Conservation (phyloP, 2,888 invertebrate genomes). For the Zeuzera pyrina region DNA sequence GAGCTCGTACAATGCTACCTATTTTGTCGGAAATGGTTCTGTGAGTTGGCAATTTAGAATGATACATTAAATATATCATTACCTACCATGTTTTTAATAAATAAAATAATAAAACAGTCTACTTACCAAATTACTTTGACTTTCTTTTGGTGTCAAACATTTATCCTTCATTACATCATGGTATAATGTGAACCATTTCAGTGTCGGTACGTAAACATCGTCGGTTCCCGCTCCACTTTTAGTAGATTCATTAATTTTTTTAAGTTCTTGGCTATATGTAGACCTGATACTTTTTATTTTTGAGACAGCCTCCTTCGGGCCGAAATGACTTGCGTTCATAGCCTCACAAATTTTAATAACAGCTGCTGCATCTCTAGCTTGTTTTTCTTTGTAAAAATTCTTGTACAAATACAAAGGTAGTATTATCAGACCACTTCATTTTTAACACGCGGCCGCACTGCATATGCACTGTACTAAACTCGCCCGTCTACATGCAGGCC, state of each 20-base stretch:
- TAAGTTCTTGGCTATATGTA: not conserved
- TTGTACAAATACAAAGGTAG: no score
- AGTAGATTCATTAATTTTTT: not conserved
- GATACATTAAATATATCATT: constrained; percentile 2
- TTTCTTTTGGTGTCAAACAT: constrained; percentile 3
- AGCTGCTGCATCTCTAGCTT: no score
- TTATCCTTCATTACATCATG: constrained; percentile 1
- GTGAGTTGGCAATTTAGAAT: constrained; percentile 16
- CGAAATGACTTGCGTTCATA: no score
- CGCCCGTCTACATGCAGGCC: no score
- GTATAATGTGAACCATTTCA: not conserved
- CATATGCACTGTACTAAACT: no score
- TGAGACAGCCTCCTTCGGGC: not conserved
- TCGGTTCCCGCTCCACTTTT: not conserved
- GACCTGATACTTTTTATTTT: not conserved
- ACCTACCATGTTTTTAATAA: constrained; percentile 1
- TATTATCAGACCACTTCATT: no score
- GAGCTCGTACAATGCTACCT: constrained; percentile 11
- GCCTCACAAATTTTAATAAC: no score
- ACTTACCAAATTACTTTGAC: constrained; percentile 4
- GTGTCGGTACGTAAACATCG: not conserved
- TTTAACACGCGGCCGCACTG: no score
- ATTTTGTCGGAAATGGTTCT: constrained; percentile 15
- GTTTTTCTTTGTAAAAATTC: no score
- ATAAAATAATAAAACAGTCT: constrained; percentile 1